Evolutionary conservation across 2,888 invertebrate genomes (phyloP), one percentile per base, ranked within the genome.

Genomic region (Plagodis dolabraria): DNA sequence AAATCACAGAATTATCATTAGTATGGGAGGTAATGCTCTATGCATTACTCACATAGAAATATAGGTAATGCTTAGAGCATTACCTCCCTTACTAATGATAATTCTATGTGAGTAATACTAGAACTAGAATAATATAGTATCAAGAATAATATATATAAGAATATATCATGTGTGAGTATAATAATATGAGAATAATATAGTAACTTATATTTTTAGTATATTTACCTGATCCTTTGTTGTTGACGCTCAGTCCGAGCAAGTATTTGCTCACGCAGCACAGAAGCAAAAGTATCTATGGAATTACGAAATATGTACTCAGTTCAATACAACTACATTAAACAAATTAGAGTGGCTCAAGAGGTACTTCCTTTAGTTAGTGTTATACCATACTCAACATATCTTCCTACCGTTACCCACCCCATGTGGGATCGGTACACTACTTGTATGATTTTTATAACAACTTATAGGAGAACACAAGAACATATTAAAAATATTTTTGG

Each of bases 261-360:
- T 71, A 98, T 95, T 92, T 98, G 98, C 83, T 98, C 97, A 68
- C 94, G 94, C 50, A 98, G 93, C 57, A 97, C 96, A 56, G 94
- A 93, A 6, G 96, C 94, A 92, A 98, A 98, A 57, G 94, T 94
- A 70, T 97, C 98, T 96, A 88, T 64, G 86, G 82, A 77, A 76
- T 72, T 64, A 86, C 80, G 75, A 75, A 74, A 74, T 34, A 53
- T 50, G 54, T 44, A 47, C 33, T 52, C 0, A n/a, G 22, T 56
- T 45, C 44, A 57, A 47, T 57, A 43, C 7, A 2, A 43, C 11
- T 12, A 12, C 7, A 5, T 12, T 9, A 9, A 33, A 10, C 9
- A 8, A 47, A 50, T 22, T 48, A 38, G 11, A 47, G 6, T 47
- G 1, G 7, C 9, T 38, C 7, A 7, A 38, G 7, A 38, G 9